Base-by-base conservation (phyloP, 2,888 invertebrate genomes). In the Congeria kusceri region DNA sequence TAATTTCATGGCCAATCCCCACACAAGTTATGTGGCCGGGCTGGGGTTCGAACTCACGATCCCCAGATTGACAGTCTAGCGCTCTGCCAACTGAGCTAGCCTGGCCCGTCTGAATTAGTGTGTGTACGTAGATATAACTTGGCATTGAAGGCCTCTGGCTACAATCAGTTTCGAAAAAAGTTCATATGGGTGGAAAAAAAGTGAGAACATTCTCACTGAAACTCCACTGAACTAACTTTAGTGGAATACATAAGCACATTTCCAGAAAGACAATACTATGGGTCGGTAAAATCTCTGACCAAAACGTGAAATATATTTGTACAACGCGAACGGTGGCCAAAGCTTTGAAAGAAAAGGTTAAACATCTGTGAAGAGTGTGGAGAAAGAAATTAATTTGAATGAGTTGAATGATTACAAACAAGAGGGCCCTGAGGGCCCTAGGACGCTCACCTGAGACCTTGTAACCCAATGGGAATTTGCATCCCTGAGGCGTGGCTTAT, bases 351-450 rank as follows among this genome's bases (percentile, higher is more conserved):
- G 25, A 20, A 11, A 7, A 53, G 20, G 18, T 63, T 9, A 18
- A 13, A n/a, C 7, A 63, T 39, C 13, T 18, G 59, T 59, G 0
- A 65, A 72, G 59, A 18, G 49, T 5, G 66, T 64, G 15, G 72
- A 63, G 28, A 39, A n/a, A n/a, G 3, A 32, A 46, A 5, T 59
- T 46, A 58, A 69, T 44, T 11, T 11, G 18, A n/a, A 25, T 20
- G 49, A n/a, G 4, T 5, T 4, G 0, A 25, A 64, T n/a, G 75
- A 75, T 44, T 58, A 29, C 20, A n/a, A n/a, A n/a, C n/a, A n/a
- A n/a, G n/a, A n/a, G n/a, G n/a, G n/a, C n/a, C n/a, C n/a, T n/a
- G n/a, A n/a, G n/a, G n/a, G n/a, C n/a, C n/a, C n/a, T n/a, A n/a
- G n/a, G n/a, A n/a, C n/a, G n/a, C n/a, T n/a, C n/a, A n/a, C n/a